Conservation (phyloP, 2,888 invertebrate genomes). For the Imbricaverruca yamaguchii region DNA sequence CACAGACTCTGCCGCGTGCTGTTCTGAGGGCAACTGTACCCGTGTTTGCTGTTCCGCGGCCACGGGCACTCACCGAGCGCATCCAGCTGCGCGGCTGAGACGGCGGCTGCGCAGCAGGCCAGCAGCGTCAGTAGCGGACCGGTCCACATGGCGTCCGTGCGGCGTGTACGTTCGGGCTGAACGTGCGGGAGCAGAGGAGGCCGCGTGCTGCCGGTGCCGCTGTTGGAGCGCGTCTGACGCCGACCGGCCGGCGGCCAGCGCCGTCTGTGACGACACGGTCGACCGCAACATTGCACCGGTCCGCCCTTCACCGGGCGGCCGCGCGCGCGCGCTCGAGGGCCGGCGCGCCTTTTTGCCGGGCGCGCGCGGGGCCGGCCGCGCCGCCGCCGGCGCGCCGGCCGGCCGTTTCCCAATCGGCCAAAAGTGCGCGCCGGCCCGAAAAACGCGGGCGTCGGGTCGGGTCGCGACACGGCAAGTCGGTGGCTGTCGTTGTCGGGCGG, state of each 20-base stretch:
- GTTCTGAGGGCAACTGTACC: too few species aligned
- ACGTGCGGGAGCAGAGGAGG: background rate
- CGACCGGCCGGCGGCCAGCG: background rate
- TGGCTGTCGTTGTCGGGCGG: background rate
- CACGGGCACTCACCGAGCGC: background rate
- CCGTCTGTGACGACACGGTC: background rate
- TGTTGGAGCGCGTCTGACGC: background rate
- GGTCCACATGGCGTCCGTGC: background rate
- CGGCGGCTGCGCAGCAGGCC: background rate
- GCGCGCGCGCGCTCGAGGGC: too few species aligned
- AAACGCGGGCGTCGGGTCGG: slow-evolving; percentile 25
- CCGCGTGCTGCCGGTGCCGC: slow-evolving; percentile 1
- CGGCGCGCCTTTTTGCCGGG: background rate
- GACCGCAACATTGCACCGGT: background rate
- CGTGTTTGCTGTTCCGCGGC: too few species aligned
- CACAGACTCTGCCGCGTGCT: too few species aligned
- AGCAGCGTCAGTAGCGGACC: background rate
- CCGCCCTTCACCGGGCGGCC: background rate
- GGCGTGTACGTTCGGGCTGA: background rate
- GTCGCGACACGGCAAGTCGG: slow-evolving; percentile 26
- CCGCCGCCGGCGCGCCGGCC: slow-evolving; percentile 29
- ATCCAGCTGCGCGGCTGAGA: background rate
- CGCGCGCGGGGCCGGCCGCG: slow-evolving; percentile 10
- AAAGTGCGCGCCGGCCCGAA: slow-evolving; percentile 26
- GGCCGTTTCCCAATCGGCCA: slow-evolving; percentile 26